Conservation (phyloP, 1,140 invertebrate species). For the Ridgeia piscesae region DNA sequence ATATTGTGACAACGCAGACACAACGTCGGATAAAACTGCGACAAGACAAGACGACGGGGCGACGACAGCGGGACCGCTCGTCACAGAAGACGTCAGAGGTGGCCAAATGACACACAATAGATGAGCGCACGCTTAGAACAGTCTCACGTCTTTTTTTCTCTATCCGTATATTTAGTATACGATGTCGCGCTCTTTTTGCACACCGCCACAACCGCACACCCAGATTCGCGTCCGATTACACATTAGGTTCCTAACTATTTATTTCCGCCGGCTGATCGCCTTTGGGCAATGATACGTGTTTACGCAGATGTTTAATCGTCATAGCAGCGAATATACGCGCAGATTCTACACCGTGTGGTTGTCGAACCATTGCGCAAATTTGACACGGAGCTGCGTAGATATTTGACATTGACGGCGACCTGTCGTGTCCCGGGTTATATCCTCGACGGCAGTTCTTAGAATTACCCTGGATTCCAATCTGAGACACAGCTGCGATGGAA, state of each 20-base stretch:
- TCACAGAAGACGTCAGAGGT: background rate
- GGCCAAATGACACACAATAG: background rate
- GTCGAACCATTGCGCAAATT: background rate
- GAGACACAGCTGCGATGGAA: background rate
- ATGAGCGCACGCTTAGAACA: background rate
- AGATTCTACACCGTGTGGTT: background rate
- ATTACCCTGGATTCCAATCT: background rate
- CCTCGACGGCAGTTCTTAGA: background rate
- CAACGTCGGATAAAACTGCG: background rate
- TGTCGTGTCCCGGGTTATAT: background rate
- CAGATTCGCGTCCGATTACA: background rate
- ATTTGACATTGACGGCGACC: background rate
- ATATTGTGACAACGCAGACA: background rate
- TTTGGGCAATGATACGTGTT: background rate
- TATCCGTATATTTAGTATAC: background rate
- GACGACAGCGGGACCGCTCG: background rate
- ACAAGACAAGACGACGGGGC: background rate
- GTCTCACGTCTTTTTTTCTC: background rate
- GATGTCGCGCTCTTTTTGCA: background rate
- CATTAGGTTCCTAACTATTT: background rate
- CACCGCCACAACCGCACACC: background rate
- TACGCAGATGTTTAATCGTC: background rate
- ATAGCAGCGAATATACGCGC: background rate
- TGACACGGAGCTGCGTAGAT: background rate
- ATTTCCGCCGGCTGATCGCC: background rate